phyloP scores from a whole-genome alignment of 2,113 vertebrate genomes.

The Hippocampus zosterae region DNA sequence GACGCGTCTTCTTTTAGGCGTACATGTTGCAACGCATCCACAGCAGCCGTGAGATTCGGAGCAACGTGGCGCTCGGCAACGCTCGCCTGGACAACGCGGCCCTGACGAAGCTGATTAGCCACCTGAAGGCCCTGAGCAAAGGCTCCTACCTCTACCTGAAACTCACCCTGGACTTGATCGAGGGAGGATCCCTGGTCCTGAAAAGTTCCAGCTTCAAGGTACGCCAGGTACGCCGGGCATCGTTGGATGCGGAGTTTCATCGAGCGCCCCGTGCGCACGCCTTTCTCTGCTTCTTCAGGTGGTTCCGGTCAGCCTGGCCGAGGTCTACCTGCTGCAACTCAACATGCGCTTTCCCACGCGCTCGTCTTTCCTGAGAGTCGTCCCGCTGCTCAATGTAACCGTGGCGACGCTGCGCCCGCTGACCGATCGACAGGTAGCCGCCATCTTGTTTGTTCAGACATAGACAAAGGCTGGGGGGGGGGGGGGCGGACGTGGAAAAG shows the following conservation, averaged over 20 bases:
- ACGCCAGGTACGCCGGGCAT: background rate
- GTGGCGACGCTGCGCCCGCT: conserved; percentile 93
- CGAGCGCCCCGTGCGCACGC: background rate
- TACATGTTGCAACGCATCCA: conserved; percentile 94
- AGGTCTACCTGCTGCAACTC: conserved; percentile 93
- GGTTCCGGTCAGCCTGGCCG: conserved; percentile 91
- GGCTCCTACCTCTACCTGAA: conserved; percentile 96
- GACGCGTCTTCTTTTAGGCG: conserved; percentile 50
- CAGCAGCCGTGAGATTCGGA: conserved; percentile 95
- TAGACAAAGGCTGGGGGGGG: too few relatives aligned
- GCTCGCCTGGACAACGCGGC: conserved; percentile 95
- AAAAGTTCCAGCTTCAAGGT: conserved; percentile 98
- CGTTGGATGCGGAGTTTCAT: background rate
- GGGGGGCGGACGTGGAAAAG: too few relatives aligned
- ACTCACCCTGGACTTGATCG: conserved; percentile 96
- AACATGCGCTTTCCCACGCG: conserved; percentile 98
- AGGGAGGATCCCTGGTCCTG: conserved; percentile 92
- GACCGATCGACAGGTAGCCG: conserved; percentile 84
- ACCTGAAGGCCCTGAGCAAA: conserved; percentile 93
- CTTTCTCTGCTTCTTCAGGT: conserved; percentile 61
- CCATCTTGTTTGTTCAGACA: background rate
- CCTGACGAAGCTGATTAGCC: conserved; percentile 88
- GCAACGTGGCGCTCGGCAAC: conserved; percentile 92
- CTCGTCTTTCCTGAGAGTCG: conserved; percentile 92
- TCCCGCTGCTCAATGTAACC: conserved; percentile 90